Percentiles rank a stretch among this genome's conserved stretches.
phyloP scores from a whole-genome alignment of 2,797 vertebrate genomes.

The Onychomys arenicola region DNA sequence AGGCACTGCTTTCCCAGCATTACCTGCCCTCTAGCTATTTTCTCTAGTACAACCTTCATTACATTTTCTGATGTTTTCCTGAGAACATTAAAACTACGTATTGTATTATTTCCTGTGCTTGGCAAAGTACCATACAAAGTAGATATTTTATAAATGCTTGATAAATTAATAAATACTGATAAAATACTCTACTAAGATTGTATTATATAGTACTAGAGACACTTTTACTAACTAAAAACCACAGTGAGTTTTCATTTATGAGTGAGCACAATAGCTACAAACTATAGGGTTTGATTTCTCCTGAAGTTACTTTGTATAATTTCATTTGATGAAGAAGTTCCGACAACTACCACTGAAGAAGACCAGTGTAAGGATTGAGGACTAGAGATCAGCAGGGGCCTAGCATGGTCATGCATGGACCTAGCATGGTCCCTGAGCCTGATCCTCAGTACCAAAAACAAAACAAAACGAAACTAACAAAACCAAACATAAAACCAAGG shows the following conservation, averaged over 20 bases:
- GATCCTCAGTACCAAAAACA: background rate
- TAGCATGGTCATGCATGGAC: background rate
- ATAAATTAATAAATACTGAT: background rate
- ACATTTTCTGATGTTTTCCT: background rate
- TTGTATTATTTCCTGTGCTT: background rate
- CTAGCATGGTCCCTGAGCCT: background rate
- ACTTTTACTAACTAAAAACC: background rate
- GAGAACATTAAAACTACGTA: background rate
- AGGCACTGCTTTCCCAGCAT: background rate
- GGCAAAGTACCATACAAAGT: background rate
- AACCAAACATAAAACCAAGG: background rate
- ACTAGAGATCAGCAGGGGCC: background rate
- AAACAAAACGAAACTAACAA: too few relatives aligned
- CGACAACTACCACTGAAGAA: constrained; percentile 20
- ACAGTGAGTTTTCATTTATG: background rate
- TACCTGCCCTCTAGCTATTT: background rate
- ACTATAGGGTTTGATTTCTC: background rate
- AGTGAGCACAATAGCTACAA: constrained; percentile 3
- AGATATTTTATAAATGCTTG: background rate
- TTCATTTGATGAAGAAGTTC: background rate
- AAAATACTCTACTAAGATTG: constrained; percentile 14
- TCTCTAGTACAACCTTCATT: background rate
- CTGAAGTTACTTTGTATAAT: background rate
- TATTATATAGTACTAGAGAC: background rate
- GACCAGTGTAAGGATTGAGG: background rate